These are phyloP conservation scores for Phortica okadai DNA, from an alignment of 2,888 invertebrate species.

Conservation along the genomic window DNA sequence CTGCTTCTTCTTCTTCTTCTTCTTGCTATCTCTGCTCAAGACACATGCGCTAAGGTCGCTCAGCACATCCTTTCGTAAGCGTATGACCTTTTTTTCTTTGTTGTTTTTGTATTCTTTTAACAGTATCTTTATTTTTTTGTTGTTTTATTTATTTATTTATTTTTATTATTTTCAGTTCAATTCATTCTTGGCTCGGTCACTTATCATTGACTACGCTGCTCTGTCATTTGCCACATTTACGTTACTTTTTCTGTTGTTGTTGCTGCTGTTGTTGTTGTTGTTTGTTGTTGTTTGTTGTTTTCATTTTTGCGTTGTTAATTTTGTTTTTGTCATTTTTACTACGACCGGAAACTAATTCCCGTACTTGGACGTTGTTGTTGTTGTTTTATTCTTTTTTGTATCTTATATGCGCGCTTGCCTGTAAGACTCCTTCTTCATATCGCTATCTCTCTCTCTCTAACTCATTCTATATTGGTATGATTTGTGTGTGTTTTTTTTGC, in stretches of 20 bases:
- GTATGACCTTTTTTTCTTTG: slow-evolving; percentile 2
- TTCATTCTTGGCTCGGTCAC: background rate
- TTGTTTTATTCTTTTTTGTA: slow-evolving; percentile 30
- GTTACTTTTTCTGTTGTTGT: slow-evolving; percentile 35
- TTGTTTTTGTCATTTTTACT: slow-evolving; percentile 67
- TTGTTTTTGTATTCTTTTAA: slow-evolving; percentile 56
- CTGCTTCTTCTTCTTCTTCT: slow-evolving; percentile 6
- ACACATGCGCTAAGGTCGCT: slow-evolving; percentile 10
- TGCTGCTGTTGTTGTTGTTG: slow-evolving; percentile 28
- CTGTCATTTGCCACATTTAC: slow-evolving; percentile 23
- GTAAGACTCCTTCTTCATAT: background rate
- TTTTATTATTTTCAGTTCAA: slow-evolving; percentile 1
- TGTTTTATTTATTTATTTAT: slow-evolving; percentile 15
- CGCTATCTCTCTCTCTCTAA: background rate
- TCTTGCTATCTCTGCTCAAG: background rate
- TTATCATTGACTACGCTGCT: slow-evolving; percentile 13
- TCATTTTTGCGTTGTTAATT: slow-evolving; percentile 37
- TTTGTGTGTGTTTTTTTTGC: slow-evolving; percentile 38
- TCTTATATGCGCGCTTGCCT: slow-evolving; percentile 12
- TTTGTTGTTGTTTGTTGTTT: slow-evolving; percentile 8
- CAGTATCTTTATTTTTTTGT: slow-evolving; percentile 12
- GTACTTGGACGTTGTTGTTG: slow-evolving; percentile 47
- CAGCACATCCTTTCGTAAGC: slow-evolving; percentile 11
- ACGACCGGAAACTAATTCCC: slow-evolving; percentile 72
- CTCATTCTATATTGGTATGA: slow-evolving; percentile 12